Base-by-base conservation (phyloP, 1,140 invertebrate species). In the Cotesia glomerata region DNA sequence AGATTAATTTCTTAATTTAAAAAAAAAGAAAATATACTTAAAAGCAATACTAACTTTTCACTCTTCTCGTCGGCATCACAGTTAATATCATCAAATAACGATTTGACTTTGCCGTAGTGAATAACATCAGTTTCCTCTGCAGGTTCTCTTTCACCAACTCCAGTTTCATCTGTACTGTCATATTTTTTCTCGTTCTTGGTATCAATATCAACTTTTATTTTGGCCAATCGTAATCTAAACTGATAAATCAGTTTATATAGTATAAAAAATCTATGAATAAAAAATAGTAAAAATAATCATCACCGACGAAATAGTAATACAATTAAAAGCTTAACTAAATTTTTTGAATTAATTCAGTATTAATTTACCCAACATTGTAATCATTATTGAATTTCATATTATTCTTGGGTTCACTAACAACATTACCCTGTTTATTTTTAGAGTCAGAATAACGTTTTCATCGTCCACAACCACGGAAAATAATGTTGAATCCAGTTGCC, bases 81-180 rank as follows among this genome's bases (percentile, higher is more conserved):
- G 75, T 96, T 98, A 79, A 99, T 99, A 80, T 95, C 97, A 87
- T 99, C 98, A 88, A 99, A 99, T 91, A 99, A 99, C 61, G 97
- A 99, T 86, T 98, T 98, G 72, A 91, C 91, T 88, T 98, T 98
- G 85, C 99, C 95, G 85, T 99, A 99, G 84, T 91, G 92, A 16
- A 90, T 88, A 65, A 92, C 90, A 75, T 90, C 89, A n/a, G 89
- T 86, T 52, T 94, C 93, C 59, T 95, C 94, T 73, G 95, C 93
- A 3, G 90, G 90, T 80, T 94, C 93, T 58, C 91, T 89, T 80
- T 94, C 93, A 8, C 93, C 93, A 68, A 91, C 92, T 34, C 91
- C 92, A n/a, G 92, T 94, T 80, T 95, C 93, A 78, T 95, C 95
- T 34, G 92, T 93, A 73, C 93, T 94, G 79, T 95, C 94, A 80